Conservation (phyloP, 30 jellyfish, hydroid and myxozoan species). For the Phacellophora camtschatica region DNA sequence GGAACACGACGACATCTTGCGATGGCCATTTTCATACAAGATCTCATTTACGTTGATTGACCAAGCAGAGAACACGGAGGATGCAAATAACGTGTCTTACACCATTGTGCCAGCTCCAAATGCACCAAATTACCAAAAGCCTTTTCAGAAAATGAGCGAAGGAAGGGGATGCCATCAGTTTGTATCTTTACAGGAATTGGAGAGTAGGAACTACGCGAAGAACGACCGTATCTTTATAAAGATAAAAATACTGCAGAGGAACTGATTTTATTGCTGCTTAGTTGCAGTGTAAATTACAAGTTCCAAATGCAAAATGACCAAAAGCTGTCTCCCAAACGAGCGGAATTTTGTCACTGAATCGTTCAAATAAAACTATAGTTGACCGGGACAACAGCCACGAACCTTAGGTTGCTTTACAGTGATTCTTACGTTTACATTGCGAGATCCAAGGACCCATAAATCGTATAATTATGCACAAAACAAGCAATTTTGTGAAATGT, state of each 20-base stretch:
- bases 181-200: constrained; percentile 55
- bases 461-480: too few relatives aligned
- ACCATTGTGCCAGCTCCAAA: constrained; percentile 76
- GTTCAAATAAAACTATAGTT: too few relatives aligned
- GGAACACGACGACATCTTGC: constrained; percentile 71
- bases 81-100: constrained; percentile 61
- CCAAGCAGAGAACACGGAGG: constrained; percentile 64
- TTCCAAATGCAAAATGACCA: too few relatives aligned
- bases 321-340: too few relatives aligned
- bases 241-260: constrained; percentile 56
- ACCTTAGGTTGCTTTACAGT: too few relatives aligned
- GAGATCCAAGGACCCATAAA: too few relatives aligned
- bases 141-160: constrained; percentile 77
- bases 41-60: constrained; percentile 75
- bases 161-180: constrained; percentile 80
- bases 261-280: not conserved
- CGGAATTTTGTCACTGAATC: too few relatives aligned
- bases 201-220: constrained; percentile 63
- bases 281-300: too few relatives aligned
- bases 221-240: constrained; percentile 57
- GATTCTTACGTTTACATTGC: too few relatives aligned
- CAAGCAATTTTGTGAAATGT: too few relatives aligned
- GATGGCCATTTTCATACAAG: constrained; percentile 79
- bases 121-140: constrained; percentile 62
- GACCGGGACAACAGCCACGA: too few relatives aligned